Evolutionary conservation across 2,113 vertebrate genomes (phyloP).

Genomic region (Nothoprocta pentlandii): DNA sequence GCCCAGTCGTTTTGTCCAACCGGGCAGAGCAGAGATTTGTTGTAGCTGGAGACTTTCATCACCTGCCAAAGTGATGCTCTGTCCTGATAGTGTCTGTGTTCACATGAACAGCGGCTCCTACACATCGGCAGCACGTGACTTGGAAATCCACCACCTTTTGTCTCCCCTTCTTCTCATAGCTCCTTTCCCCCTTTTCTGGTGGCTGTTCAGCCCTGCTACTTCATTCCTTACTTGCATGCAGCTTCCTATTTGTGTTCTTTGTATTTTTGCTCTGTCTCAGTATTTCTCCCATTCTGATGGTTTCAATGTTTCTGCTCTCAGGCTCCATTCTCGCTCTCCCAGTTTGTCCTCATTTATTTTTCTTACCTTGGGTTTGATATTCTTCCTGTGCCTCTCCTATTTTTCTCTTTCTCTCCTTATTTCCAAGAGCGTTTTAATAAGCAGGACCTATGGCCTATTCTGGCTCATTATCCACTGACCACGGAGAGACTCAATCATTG

Average conservation of each 20-base stretch:
- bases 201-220: neutral
- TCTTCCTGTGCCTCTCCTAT: neutral
- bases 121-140: neutral
- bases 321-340: neutral
- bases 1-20: neutral
- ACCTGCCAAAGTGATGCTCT: neutral
- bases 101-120: neutral
- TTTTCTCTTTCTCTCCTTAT: conserved; percentile 16
- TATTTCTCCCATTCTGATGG: neutral
- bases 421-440: conserved; percentile 34
- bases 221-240: neutral
- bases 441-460: conserved; percentile 14
- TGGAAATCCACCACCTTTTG: neutral
- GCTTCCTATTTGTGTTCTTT: neutral
- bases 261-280: neutral
- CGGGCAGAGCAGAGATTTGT: neutral
- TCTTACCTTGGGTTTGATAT: conserved; percentile 18
- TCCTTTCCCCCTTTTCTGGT: neutral
- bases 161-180: neutral
- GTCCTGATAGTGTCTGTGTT: neutral
- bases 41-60: neutral
- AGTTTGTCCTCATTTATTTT: neutral
- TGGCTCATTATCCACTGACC: conserved; percentile 10
- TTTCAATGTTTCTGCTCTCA: neutral
- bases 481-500: conserved; percentile 33